phyloP scores from a whole-genome alignment of 2,888 invertebrate genomes.

The Agrochola circellaris region DNA sequence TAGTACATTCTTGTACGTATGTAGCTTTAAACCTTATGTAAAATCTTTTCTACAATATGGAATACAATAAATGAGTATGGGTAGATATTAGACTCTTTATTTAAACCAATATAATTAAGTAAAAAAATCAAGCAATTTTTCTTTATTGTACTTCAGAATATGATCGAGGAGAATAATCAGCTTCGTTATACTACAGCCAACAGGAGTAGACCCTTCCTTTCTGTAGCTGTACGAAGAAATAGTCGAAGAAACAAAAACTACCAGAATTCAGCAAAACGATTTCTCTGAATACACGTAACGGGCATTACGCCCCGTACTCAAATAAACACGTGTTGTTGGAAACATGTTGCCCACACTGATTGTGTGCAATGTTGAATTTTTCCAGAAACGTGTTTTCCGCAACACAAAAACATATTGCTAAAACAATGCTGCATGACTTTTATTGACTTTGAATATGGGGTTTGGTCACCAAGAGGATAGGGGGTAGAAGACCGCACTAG shows the following conservation, averaged over 20 bases:
- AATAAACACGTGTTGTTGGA: not conserved
- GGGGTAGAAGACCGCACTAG: not conserved
- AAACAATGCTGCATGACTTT: not conserved
- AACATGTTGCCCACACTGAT: not conserved
- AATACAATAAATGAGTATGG: too few species aligned
- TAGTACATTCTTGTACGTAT: too few species aligned
- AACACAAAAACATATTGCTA: not conserved
- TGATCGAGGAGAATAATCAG: not conserved
- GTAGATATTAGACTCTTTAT: too few species aligned
- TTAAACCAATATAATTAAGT: too few species aligned
- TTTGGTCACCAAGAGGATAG: not conserved
- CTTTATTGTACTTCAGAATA: too few species aligned
- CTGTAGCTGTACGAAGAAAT: not conserved
- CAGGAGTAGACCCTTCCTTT: not conserved
- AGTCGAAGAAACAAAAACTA: not conserved
- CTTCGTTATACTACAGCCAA: not conserved
- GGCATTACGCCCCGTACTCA: not conserved
- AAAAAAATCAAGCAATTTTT: too few species aligned
- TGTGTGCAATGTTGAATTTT: not conserved
- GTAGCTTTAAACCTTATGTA: too few species aligned
- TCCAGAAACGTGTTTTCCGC: not conserved
- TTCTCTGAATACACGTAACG: too few species aligned
- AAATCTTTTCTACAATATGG: too few species aligned
- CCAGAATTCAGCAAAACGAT: not conserved
- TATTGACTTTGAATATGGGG: not conserved